These are phyloP conservation scores for Hypotaenidia okinawae DNA, from an alignment of 2,797 vertebrate species.

Conservation along the genomic window DNA sequence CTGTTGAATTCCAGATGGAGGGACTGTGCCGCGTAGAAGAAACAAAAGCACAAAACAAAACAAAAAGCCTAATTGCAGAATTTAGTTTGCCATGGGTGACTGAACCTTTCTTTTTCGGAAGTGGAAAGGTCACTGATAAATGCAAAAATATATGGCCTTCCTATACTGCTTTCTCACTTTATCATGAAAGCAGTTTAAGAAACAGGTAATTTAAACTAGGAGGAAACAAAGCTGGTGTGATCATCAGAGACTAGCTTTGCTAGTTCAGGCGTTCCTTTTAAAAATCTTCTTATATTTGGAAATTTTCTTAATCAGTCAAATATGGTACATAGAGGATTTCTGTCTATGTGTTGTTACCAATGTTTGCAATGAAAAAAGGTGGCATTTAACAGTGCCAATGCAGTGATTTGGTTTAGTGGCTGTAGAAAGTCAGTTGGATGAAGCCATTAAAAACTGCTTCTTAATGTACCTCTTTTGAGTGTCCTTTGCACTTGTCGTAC, in stretches of 20 bases:
- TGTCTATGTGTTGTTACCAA: neutral
- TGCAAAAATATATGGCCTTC: neutral
- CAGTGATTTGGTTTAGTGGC: neutral
- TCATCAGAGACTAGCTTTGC: neutral
- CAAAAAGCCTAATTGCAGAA: neutral
- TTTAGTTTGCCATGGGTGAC: neutral
- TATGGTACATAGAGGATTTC: neutral
- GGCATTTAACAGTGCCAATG: neutral
- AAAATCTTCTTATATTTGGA: neutral
- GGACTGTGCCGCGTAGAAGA: neutral
- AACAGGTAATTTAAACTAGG: neutral
- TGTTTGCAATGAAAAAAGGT: neutral
- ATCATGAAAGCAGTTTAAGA: neutral
- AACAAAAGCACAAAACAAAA: neutral
- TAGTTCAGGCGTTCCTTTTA: neutral
- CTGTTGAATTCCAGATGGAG: neutral
- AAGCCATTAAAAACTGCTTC: neutral
- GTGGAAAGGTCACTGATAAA: neutral
- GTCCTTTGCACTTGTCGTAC: neutral
- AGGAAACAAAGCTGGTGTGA: neutral
- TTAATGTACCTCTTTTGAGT: neutral
- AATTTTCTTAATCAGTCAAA: neutral
- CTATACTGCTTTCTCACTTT: neutral
- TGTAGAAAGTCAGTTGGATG: neutral
- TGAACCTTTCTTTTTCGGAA: neutral